Percentiles rank a stretch among this genome's conserved stretches.
Conservation (phyloP, 2,888 invertebrate genomes). For the Netelia virgata region DNA sequence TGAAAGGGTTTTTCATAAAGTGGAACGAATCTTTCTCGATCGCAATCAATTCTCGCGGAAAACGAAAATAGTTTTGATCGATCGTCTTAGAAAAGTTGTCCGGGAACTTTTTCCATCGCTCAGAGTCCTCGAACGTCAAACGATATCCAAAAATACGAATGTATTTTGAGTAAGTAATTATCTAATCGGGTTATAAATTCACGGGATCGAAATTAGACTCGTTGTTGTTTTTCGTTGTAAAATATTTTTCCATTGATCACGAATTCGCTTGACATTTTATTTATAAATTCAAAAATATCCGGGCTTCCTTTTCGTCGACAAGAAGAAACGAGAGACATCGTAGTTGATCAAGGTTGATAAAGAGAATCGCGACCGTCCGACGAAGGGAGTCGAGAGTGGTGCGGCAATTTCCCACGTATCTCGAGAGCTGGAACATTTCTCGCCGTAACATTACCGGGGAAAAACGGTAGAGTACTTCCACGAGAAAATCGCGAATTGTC, state of each 20-base stretch:
- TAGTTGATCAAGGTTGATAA: slow-evolving; percentile 60
- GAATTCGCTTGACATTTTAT: too few species aligned
- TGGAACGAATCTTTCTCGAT: slow-evolving; percentile 24
- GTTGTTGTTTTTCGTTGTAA: too few species aligned
- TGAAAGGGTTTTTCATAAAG: slow-evolving; percentile 26
- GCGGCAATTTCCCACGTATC: slow-evolving; percentile 34
- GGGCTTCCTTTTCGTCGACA: too few species aligned
- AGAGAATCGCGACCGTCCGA: slow-evolving; percentile 28
- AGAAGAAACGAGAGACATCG: slow-evolving; percentile 6
- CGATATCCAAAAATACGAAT: too few species aligned
- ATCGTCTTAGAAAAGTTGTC: slow-evolving; percentile 1
- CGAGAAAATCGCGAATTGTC: slow-evolving; percentile 73
- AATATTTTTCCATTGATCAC: too few species aligned
- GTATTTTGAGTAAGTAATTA: too few species aligned
- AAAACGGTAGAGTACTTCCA: slow-evolving; percentile 65
- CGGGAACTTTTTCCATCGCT: not conserved
- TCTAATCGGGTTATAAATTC: too few species aligned
- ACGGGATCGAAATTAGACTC: too few species aligned
- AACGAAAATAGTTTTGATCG: slow-evolving; percentile 13
- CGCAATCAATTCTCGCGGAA: not conserved
- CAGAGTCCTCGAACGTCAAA: too few species aligned
- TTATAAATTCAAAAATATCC: too few species aligned
- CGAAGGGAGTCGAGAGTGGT: not conserved
- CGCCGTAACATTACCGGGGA: slow-evolving; percentile 51
- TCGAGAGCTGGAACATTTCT: slow-evolving; percentile 40